A percentile compares a stretch with the other conserved stretches of the same genome.
phyloP scores from a whole-genome alignment of 2,797 vertebrate genomes.

The Okamejei kenojei region DNA sequence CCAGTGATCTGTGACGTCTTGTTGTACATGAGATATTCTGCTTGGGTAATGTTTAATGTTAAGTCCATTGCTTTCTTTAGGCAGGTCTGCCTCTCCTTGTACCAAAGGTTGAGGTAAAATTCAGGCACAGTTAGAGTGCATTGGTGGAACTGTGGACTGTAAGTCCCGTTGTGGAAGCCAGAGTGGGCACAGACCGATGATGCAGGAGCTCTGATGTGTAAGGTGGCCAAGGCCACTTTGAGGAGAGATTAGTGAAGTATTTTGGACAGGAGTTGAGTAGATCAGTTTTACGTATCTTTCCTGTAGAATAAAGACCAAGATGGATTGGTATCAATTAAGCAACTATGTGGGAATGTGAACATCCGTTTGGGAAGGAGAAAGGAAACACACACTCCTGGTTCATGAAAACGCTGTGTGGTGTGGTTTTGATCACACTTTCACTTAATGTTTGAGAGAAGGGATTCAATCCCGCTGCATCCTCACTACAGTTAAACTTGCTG shows the following conservation, averaged over 20 bases:
- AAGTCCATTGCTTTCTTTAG: not conserved
- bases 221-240: not conserved
- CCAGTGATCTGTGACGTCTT: not conserved
- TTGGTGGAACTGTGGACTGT: not conserved
- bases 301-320: not conserved
- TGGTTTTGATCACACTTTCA: not conserved
- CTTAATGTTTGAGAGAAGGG: not conserved
- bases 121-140: not conserved
- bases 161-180: not conserved
- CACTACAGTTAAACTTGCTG: not conserved
- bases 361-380: not conserved
- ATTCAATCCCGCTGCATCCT: not conserved
- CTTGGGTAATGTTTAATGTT: not conserved
- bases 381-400: not conserved
- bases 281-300: not conserved
- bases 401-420: not conserved
- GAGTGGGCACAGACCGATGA: not conserved
- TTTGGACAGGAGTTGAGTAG: not conserved
- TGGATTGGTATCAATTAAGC: not conserved
- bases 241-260: not conserved
- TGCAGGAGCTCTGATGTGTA: not conserved
- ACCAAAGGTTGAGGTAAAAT: not conserved
- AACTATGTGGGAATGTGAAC: not conserved
- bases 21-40: not conserved
- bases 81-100: not conserved